Evolutionary conservation across 2,888 invertebrate genomes (phyloP), one percentile per base, ranked within the genome.

Genomic region (Melangyna quadrimaculata): DNA sequence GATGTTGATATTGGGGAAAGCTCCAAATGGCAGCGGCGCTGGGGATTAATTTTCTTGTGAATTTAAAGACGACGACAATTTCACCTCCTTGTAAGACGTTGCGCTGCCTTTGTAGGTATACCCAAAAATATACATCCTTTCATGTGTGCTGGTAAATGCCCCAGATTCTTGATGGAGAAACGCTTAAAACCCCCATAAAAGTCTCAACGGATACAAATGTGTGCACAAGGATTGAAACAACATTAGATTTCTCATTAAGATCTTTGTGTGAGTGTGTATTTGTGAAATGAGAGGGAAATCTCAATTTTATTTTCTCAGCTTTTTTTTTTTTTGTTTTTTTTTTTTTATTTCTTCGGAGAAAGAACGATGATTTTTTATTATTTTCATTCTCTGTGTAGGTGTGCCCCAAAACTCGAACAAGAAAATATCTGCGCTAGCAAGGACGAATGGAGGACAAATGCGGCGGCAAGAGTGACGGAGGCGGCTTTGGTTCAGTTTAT

Each of bases 381-480:
- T 43, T 82, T 73, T 29, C 24, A 63, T 74, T 77, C 70, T 63
- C 57, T 81, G 81, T 86, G 86, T 86, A 81, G 86, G 86, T 86
- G 86, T 81, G 81, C 77, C 73, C 81, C 81, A 65, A 86, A 86
- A 86, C 69, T 73, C 48, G 43, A 77, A 51, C 63, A 72, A 86
- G 81, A 86, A 86, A 86, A 86, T 86, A 78, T 86, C 81, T 86
- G 77, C 80, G 69, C 80, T 77, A 80, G 57, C 48, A 37, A 67
- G 29, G 27, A 40, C 27, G 32, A 29, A 48, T 19, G 43, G 24
- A 22, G 57, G 32, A 65, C 43, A 55, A 10, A 43, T 43, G 17
- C 17, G 48, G 48, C 22, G 24, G n/a, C n/a, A n/a, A n/a, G n/a
- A 51, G 48, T 51, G 24, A 24, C 24, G 63, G 77, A 70, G 81